Evolutionary conservation across 2,113 vertebrate species (phyloP).

Genomic region (Macroglossus sobrinus): DNA sequence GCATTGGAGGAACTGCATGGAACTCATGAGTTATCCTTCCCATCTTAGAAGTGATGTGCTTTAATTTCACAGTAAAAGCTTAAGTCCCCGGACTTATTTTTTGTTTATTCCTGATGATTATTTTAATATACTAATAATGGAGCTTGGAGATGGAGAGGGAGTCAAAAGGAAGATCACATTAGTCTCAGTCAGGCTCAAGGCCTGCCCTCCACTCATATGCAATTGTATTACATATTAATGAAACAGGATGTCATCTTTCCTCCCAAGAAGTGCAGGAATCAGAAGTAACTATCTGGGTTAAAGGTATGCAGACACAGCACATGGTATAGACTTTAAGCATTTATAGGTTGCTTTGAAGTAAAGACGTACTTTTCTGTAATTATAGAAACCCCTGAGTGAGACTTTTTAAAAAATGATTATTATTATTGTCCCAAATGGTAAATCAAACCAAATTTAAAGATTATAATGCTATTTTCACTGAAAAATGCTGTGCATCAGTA

Average conservation of each 20-base stretch:
- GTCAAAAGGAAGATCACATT: not conserved
- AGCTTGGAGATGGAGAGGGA: not conserved
- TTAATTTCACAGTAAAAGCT: not conserved
- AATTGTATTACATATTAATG: not conserved
- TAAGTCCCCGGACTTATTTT: not conserved
- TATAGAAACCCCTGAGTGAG: constrained; percentile 41
- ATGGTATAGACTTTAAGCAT: not conserved
- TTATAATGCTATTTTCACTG: constrained; percentile 51
- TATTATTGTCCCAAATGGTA: constrained; percentile 51
- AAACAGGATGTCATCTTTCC: not conserved
- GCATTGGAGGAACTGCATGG: not conserved
- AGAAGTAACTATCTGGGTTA: not conserved
- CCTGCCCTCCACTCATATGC: not conserved
- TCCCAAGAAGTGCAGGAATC: not conserved
- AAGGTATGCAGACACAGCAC: not conserved
- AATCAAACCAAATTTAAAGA: constrained; percentile 50
- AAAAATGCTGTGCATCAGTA: constrained; percentile 59
- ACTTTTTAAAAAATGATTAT: constrained; percentile 36
- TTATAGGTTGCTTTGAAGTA: constrained; percentile 45
- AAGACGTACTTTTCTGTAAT: constrained; percentile 2
- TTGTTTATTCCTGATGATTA: not conserved
- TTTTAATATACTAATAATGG: not conserved
- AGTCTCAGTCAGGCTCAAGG: not conserved
- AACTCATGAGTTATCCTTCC: not conserved
- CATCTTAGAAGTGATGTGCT: not conserved